Conservation (phyloP, 1,140 invertebrate genomes). For the Gryon sp. region DNA sequence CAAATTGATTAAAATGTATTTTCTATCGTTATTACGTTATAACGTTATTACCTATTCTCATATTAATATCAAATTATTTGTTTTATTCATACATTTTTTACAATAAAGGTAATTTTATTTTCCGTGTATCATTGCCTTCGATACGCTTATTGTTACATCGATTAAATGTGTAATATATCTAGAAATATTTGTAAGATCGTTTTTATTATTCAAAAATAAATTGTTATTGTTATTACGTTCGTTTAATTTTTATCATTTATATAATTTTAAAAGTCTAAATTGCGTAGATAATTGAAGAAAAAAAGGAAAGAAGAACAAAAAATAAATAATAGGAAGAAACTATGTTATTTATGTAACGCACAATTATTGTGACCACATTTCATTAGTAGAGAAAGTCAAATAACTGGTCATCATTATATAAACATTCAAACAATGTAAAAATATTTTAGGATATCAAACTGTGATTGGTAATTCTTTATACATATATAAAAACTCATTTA, state of each 20-base stretch:
- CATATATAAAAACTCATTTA: background rate
- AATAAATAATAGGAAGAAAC: slow-evolving; percentile 3
- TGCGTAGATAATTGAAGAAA: background rate
- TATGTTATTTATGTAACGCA: slow-evolving; percentile 13
- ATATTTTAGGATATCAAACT: slow-evolving; percentile 11
- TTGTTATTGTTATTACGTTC: slow-evolving; percentile 40
- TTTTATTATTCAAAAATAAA: slow-evolving; percentile 33
- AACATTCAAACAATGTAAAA: slow-evolving; percentile 16
- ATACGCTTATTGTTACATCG: background rate
- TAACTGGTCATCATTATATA: slow-evolving; percentile 15
- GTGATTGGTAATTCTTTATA: slow-evolving; percentile 4
- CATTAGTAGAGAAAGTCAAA: slow-evolving; percentile 31
- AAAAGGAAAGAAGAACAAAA: background rate
- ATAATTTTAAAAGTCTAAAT: background rate
- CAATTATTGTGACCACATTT: slow-evolving; percentile 15
- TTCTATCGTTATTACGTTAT: too few species aligned
- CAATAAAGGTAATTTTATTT: too few species aligned
- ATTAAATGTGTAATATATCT: slow-evolving; percentile 19
- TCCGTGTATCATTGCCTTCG: too few species aligned
- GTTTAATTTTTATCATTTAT: slow-evolving; percentile 1
- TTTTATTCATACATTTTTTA: too few species aligned
- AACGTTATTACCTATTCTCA: too few species aligned
- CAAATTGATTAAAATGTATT: too few species aligned
- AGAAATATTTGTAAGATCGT: slow-evolving; percentile 15
- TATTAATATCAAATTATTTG: too few species aligned